Percentiles rank a stretch among this genome's conserved stretches.
These are phyloP conservation scores for Typhlichthys subterraneus DNA, from an alignment of 2,797 vertebrate genomes.

Conservation along the genomic window DNA sequence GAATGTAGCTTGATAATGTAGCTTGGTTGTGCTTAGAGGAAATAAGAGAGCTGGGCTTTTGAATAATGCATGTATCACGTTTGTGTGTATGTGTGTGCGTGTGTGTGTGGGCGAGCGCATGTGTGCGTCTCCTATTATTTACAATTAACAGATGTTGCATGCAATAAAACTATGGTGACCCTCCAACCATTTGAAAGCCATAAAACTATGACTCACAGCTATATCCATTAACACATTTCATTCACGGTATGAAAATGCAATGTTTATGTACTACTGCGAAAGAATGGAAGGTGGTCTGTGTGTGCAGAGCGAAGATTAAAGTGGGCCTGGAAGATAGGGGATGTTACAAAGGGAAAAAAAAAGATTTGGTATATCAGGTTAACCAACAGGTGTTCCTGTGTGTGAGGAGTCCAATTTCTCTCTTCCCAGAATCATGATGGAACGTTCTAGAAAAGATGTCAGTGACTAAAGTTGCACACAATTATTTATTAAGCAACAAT, in stretches of 20 bases:
- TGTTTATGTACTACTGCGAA: background rate
- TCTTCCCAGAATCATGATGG: constrained; percentile 37
- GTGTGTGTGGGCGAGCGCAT: too few relatives aligned
- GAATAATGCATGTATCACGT: constrained; percentile 66
- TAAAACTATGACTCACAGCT: too few relatives aligned
- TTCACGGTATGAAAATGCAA: background rate
- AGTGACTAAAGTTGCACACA: background rate
- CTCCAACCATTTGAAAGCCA: background rate
- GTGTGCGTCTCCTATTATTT: constrained; percentile 14
- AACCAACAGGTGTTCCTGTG: constrained; percentile 40
- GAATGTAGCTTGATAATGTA: constrained; percentile 23
- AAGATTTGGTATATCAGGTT: constrained; percentile 54
- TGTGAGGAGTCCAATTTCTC: constrained; percentile 55
- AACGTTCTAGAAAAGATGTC: constrained; percentile 27
- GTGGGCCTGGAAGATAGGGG: background rate
- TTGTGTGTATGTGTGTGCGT: background rate
- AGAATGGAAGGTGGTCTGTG: too few relatives aligned
- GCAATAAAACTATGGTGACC: background rate
- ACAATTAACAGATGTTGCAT: constrained; percentile 8
- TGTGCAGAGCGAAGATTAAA: background rate
- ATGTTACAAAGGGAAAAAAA: background rate
- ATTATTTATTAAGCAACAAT: background rate
- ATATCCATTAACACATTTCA: too few relatives aligned
- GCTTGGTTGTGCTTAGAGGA: constrained; percentile 25
- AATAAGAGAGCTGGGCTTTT: constrained; percentile 47